Evolutionary conservation across 92 coral and sea anemone species (phyloP), one percentile per base, ranked within the genome.

Genomic region (Palythoa heliodiscus): DNA sequence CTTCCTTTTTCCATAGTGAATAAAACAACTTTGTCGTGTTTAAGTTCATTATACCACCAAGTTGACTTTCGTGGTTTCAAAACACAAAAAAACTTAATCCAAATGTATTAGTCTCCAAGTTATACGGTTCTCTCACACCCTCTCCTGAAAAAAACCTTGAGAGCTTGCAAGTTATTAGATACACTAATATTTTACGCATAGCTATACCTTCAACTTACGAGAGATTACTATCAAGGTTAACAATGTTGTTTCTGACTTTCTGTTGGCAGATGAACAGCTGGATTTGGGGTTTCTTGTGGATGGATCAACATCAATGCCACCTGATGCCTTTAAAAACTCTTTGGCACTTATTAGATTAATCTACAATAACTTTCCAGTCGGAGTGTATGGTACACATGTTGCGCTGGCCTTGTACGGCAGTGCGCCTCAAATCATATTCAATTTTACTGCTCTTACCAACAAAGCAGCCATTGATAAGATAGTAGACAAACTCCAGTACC

Each of bases 221-320:
- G 35, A 29, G 35, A 29, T 29, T 1, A 29, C 35, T 29, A 29
- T 29, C 35, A 29, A 29, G 35, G 35, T 29, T 5, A 11, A 20
- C 13, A 13, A 23, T 8, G 3, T 52, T 12, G 10, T 29, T 2
- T 23, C 23, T 80, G 6, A 12, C 69, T 29, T 2, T 23, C 23
- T 80, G 6, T 17, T 73, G 54, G 3, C 68, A 93, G 97, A 84
- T 15, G 82, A 87, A 50, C 91, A 88, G 60, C 95, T 93, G 47
- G 98, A 95, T 86, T 92, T 95, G 40, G 93, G 88, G n/a, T 92
- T 93, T 76, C 75, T 95, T 4, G 73, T 95, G 23, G 95, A 95
- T 70, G 95, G 93, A n/a, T 92, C 98, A 8, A 61, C 85, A 2
- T 69, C 77, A 29, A 89, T 95, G 92, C 63, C 87, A 37, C 48